A percentile compares a stretch with the other conserved stretches of the same genome.
phyloP scores from a whole-genome alignment of 2,888 invertebrate species.

The Ashinkailepas kermadecensis region DNA sequence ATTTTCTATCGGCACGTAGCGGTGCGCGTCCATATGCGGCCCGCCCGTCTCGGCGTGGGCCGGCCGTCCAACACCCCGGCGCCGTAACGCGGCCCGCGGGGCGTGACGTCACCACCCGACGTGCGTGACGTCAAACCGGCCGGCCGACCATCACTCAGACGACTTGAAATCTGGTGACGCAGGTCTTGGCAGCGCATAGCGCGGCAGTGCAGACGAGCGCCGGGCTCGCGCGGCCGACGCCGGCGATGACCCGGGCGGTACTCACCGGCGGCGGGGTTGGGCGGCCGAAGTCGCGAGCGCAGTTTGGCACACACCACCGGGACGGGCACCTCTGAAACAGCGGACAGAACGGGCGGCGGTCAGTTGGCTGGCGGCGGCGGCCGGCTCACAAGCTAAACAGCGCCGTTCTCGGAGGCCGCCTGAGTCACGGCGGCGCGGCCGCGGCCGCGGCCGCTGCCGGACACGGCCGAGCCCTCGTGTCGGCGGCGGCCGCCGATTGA shows the following conservation, averaged over 20 bases:
- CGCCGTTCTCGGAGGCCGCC: constrained; percentile 53
- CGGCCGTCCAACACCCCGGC: too few relatives aligned
- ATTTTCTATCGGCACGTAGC: too few relatives aligned
- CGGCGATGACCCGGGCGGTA: constrained; percentile 35
- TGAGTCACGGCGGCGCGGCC: constrained; percentile 48
- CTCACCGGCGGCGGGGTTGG: constrained; percentile 32
- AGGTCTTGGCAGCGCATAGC: background rate
- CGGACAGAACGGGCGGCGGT: background rate
- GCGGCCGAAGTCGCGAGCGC: constrained; percentile 31
- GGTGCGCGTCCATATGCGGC: too few relatives aligned
- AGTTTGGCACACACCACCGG: constrained; percentile 36
- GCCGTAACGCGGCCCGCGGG: too few relatives aligned
- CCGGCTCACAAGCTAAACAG: constrained; percentile 51
- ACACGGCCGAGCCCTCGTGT: too few relatives aligned
- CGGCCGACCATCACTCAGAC: background rate
- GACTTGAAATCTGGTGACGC: background rate
- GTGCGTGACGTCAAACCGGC: too few relatives aligned
- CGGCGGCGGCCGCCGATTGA: too few relatives aligned
- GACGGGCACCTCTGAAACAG: background rate
- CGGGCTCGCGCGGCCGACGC: background rate
- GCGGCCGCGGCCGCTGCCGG: too few relatives aligned
- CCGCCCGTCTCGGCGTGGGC: too few relatives aligned
- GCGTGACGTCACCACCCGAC: too few relatives aligned
- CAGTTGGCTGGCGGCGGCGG: background rate
- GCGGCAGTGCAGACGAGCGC: background rate